These are phyloP conservation scores for Karalla daura DNA, from an alignment of 2,797 vertebrate species.

Conservation along the genomic window DNA sequence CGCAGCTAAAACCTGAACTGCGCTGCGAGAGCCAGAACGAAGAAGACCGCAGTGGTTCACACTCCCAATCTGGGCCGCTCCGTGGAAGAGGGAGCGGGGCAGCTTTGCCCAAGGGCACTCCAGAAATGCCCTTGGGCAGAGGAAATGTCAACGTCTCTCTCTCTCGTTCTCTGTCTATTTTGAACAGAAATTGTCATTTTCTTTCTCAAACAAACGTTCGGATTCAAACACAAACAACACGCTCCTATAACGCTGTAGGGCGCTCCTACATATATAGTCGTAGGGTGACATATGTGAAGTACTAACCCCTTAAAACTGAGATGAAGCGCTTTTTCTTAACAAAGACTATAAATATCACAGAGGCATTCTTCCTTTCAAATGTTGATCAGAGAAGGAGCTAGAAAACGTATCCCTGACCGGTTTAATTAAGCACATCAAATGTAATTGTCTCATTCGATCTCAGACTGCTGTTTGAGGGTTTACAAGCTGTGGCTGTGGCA, in stretches of 20 bases:
- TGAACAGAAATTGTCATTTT: neutral
- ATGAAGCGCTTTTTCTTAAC: neutral
- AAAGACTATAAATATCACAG: neutral
- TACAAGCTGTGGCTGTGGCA: neutral
- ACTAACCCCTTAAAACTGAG: neutral
- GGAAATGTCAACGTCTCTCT: neutral
- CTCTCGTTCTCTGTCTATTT: no score
- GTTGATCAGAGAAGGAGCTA: neutral
- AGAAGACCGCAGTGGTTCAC: conserved; percentile 3
- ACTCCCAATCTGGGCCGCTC: neutral
- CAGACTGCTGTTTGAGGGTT: neutral
- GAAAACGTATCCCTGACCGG: neutral
- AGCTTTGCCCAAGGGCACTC: conserved; percentile 21
- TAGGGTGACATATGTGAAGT: no score
- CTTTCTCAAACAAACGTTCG: no score
- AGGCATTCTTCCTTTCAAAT: neutral
- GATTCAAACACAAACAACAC: neutral
- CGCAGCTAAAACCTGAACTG: conserved; percentile 40
- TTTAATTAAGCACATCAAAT: neutral
- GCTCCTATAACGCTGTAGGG: neutral
- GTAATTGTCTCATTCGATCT: neutral
- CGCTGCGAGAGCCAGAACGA: conserved; percentile 13
- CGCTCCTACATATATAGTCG: no score
- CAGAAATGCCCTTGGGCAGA: conserved; percentile 7
- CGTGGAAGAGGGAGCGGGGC: neutral